Percentiles rank a stretch among this genome's conserved stretches.
phyloP scores from a whole-genome alignment of 2,888 invertebrate genomes.

The Augochlorella aurata region DNA sequence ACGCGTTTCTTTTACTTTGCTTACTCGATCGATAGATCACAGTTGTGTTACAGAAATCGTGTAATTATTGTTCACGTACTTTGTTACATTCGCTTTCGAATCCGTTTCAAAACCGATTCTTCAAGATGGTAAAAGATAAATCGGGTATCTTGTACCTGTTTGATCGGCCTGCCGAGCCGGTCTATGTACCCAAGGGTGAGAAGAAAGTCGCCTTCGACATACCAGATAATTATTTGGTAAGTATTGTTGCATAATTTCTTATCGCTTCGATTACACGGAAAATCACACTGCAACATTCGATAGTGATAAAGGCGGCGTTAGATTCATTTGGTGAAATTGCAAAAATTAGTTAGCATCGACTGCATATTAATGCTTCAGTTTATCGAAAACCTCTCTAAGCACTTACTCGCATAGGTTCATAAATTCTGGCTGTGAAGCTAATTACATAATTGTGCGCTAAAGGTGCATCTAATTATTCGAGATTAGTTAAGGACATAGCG shows the following conservation, averaged over 20 bases:
- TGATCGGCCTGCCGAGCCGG: constrained; percentile 90
- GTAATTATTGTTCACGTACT: not conserved
- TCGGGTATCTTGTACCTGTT: constrained; percentile 83
- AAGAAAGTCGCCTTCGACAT: constrained; percentile 85
- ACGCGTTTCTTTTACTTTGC: not conserved
- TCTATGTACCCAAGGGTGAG: constrained; percentile 89
- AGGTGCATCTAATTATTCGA: too few relatives aligned
- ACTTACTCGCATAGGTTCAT: too few relatives aligned
- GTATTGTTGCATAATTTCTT: constrained; percentile 65
- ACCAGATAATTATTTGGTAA: constrained; percentile 86
- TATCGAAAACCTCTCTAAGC: not conserved
- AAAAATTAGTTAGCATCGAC: too few relatives aligned
- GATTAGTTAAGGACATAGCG: too few relatives aligned
- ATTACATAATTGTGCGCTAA: too few relatives aligned
- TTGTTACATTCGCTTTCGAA: not conserved
- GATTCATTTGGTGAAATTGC: too few relatives aligned
- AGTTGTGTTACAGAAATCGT: not conserved
- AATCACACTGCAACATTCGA: too few relatives aligned
- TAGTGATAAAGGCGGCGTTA: too few relatives aligned
- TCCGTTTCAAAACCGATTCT: not conserved
- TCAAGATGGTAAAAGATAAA: constrained; percentile 53
- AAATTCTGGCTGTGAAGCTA: too few relatives aligned
- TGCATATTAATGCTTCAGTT: too few relatives aligned
- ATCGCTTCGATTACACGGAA: too few relatives aligned
- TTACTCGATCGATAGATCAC: not conserved